Base-by-base conservation (phyloP, 1,140 invertebrate genomes). In the Lanistes nyassanus region DNA sequence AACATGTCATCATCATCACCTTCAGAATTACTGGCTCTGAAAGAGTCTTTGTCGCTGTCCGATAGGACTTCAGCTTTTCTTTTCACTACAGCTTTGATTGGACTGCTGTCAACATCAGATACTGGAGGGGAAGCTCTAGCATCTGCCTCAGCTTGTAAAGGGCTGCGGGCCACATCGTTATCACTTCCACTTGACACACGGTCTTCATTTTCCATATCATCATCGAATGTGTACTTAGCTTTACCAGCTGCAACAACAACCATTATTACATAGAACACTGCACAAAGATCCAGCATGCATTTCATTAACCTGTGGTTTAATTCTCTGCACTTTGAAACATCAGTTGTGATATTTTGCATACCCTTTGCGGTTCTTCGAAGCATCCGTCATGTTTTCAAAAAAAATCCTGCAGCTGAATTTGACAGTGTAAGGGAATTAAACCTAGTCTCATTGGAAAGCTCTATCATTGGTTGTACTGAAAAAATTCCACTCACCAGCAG, bases 401-500 rank as follows among this genome's bases (percentile, higher is more conserved):
- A 37, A 67, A 71, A n/a, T n/a, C n/a, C n/a, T n/a, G n/a, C n/a
- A n/a, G n/a, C n/a, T n/a, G n/a, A n/a, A n/a, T n/a, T n/a, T n/a
- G n/a, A n/a, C n/a, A n/a, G n/a, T n/a, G n/a, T n/a, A n/a, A n/a
- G n/a, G n/a, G n/a, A n/a, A n/a, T n/a, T n/a, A n/a, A n/a, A n/a
- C n/a, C n/a, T n/a, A n/a, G n/a, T n/a, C n/a, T n/a, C n/a, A n/a
- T n/a, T n/a, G n/a, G n/a, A n/a, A n/a, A n/a, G n/a, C n/a, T n/a
- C n/a, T n/a, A n/a, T n/a, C 29, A 69, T 42, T 37, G 6, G 2
- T n/a, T n/a, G n/a, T n/a, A n/a, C n/a, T n/a, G n/a, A n/a, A n/a
- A n/a, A n/a, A n/a, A 26, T 29, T 4, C 23, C 36, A 76, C 76
- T 69, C 70, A 84, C 87, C 86, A 68, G 83, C 81, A 51, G 81